Conservation (phyloP, 2,113 vertebrate species). For the Chaetorhynchus papuensis region DNA sequence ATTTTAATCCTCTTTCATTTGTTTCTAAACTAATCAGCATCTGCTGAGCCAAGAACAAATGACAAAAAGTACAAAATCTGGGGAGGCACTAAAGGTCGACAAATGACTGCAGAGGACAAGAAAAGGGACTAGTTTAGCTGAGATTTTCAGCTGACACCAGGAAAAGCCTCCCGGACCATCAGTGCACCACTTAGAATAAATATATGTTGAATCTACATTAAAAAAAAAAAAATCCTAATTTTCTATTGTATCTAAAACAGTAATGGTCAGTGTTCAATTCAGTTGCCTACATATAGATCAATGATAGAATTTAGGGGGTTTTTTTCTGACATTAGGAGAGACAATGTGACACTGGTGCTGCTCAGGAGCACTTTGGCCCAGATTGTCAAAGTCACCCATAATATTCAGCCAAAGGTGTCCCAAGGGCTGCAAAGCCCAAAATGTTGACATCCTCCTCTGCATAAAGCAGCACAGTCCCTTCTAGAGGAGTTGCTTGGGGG, state of each 20-base stretch:
- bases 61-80: slow-evolving; percentile 2
- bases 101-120: background rate
- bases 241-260: background rate
- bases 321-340: background rate
- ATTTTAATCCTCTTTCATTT: slow-evolving; percentile 28
- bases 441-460: background rate
- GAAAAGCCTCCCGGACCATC: background rate
- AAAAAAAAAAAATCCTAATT: background rate
- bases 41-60: slow-evolving; percentile 39
- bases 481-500: accelerated
- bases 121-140: background rate
- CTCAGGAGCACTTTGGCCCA: background rate
- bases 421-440: background rate
- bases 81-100: background rate
- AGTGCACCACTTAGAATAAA: background rate
- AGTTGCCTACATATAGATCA: background rate
- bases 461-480: background rate
- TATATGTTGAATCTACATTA: background rate
- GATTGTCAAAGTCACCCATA: background rate
- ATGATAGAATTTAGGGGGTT: too few species aligned
- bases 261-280: background rate
- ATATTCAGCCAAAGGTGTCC: background rate
- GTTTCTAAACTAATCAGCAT: slow-evolving; percentile 35
- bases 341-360: background rate
- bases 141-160: background rate